Evolutionary conservation across 2,888 invertebrate species (phyloP), one percentile per base, ranked within the genome.

Genomic region (Orthosia gracilis): DNA sequence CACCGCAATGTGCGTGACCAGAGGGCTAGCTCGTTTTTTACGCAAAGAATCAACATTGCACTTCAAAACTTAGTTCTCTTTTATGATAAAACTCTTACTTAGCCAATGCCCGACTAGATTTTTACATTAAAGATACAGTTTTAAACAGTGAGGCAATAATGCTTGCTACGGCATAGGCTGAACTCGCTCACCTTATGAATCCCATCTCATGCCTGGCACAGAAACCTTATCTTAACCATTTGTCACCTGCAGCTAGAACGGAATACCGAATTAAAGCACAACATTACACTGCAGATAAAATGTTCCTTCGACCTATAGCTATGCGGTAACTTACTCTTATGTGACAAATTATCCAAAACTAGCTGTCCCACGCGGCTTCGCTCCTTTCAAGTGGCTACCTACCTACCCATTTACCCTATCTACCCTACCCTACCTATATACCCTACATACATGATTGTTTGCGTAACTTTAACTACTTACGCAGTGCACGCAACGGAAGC

Each of bases 181-280:
- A 69, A 66, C 54, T 63, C 15, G n/a, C 63, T 75, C 50, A 45
- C 31, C 65, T 71, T 68, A 66, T 69, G 67, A 75, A 72, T 72
- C 62, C 64, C 76, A 72, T 72, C 69, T 79, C 45, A 59, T 70
- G 54, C 15, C 49, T 75, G 66, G 52, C 69, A 54, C 70, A 66
- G 76, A 70, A 71, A 69, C 58, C 52, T 69, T 79, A 72, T 83
- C 40, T 62, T 3, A 83, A 66, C 66, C 71, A 76, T 80, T 84
- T 74, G 67, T 80, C 81, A 84, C 70, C 64, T 62, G 65, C 65
- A 75, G 40, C 57, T 55, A 54, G 50, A 66, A 66, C 15, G 26
- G n/a, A 69, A 71, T 67, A 59, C 55, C 26, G 13, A 64, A 73
- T 62, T 54, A 61, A 78, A 75, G 26, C 47, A 59, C 40, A 70